phyloP scores from a whole-genome alignment of 2,797 vertebrate genomes.

The Nannoperca obscura region DNA sequence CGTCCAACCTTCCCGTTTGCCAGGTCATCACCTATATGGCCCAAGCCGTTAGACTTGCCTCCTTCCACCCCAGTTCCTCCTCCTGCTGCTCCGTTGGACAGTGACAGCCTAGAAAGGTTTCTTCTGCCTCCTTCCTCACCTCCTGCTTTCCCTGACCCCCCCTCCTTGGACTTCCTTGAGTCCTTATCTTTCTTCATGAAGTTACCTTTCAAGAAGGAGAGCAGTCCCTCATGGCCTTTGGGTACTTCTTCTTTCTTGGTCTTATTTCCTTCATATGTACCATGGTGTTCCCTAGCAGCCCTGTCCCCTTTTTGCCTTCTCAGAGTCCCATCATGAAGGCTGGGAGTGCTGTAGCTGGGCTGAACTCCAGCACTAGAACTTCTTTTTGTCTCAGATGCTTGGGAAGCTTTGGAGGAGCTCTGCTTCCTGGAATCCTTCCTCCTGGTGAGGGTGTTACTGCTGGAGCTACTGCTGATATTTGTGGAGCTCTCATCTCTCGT shows the following conservation, averaged over 20 bases:
- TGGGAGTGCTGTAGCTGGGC: constrained; percentile 66
- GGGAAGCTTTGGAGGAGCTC: constrained; percentile 66
- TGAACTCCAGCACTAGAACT: constrained; percentile 67
- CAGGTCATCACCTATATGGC: constrained; percentile 63
- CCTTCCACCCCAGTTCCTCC: constrained; percentile 53
- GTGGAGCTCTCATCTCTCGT: constrained; percentile 54
- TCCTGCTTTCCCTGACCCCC: constrained; percentile 55
- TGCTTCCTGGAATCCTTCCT: constrained; percentile 78
- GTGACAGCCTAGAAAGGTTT: constrained; percentile 65
- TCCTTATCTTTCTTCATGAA: constrained; percentile 87
- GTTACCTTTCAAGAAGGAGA: constrained; percentile 85
- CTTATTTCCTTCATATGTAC: constrained; percentile 61
- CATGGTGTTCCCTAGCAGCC: constrained; percentile 46
- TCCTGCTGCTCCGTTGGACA: constrained; percentile 80
- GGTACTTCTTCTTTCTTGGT: constrained; percentile 69
- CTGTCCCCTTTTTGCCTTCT: constrained; percentile 58
- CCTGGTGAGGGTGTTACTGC: constrained; percentile 80
- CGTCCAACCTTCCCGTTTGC: constrained; percentile 74
- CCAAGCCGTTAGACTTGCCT: constrained; percentile 49
- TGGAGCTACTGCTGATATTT: constrained; percentile 61
- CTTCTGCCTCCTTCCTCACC: constrained; percentile 60
- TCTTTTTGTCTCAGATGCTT: constrained; percentile 58
- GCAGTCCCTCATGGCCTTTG: constrained; percentile 80
- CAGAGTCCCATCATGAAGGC: constrained; percentile 68
- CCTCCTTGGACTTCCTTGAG: constrained; percentile 70